Base-by-base conservation (phyloP, 2,888 invertebrate species). In the Venusia cambrica region DNA sequence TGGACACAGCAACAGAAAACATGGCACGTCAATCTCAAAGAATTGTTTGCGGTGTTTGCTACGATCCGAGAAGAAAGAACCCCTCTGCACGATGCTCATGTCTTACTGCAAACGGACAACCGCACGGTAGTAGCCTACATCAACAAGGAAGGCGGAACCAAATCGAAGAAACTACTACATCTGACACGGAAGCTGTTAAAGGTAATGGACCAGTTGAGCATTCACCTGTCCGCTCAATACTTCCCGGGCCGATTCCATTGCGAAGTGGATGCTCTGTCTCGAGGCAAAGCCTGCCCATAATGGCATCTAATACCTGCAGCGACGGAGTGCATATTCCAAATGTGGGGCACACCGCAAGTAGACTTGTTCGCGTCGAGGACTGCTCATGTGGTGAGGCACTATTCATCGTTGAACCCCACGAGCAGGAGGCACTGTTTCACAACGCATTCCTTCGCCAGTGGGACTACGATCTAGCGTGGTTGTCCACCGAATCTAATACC, bases 221-320 rank as follows among this genome's bases (percentile, higher is more conserved):
- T 20, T 7, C 5, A 18, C n/a, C 25, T 54, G 4, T 7, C 11
- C 2, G 24, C 50, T 9, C 43, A 47, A 4, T 36, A 53, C 26
- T 9, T 55, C 8, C 53, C 57, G 6, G 55, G 55, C 1, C 15
- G 40, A 6, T 51, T 39, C 50, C 51, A 57, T 24, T 17, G 20
- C 9, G 38, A 40, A 12, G 52, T 41, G 7, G 56, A 54, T 31
- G 16, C 15, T 4, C 20, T 20, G 4, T 20, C 10, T 4, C 20
- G 20, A 5, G 20, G 20, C 1, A 9, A 10, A 4, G 9, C 9
- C 2, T 10, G 9, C 1, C 5, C 20, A 20, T 9, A 20, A n/a
- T 20, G 20, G 20, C 20, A 20, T 3, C 15, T 15, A n/a, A 3
- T 15, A n/a, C 15, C 15, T 15, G 15, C 15, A 15, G 16, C 20